phyloP scores from a whole-genome alignment of 2,113 vertebrate species.

The Thalassoma bifasciatum region DNA sequence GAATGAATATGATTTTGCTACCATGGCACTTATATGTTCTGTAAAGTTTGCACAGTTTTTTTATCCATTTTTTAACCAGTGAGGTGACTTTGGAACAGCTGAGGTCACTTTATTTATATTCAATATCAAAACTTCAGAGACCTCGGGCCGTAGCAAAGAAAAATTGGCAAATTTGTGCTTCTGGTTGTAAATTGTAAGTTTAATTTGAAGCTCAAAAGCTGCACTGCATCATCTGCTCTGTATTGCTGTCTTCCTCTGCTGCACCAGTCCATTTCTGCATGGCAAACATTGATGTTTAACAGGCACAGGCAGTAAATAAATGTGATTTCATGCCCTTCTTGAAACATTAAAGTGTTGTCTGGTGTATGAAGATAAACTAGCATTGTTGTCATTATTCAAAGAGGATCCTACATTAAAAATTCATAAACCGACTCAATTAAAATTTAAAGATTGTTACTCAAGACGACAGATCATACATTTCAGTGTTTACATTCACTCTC shows the following conservation, averaged over 20 bases:
- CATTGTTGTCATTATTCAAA: background rate
- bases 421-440: background rate
- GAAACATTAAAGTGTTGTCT: background rate
- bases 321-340: background rate
- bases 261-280: background rate
- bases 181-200: background rate
- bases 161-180: background rate
- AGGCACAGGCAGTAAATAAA: background rate
- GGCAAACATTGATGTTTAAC: background rate
- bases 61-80: background rate
- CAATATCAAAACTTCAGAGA: background rate
- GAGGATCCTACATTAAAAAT: background rate
- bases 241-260: background rate
- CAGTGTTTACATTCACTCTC: constrained; percentile 20
- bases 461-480: constrained; percentile 12
- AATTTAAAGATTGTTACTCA: constrained; percentile 1
- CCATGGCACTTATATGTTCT: background rate
- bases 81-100: background rate
- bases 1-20: constrained; percentile 1
- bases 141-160: background rate
- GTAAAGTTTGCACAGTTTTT: too few species aligned
- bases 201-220: background rate
- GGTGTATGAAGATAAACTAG: background rate
- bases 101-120: too few species aligned
- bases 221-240: background rate